These are phyloP conservation scores for Lysandra coridon DNA, from an alignment of 2,888 invertebrate species.

Conservation along the genomic window DNA sequence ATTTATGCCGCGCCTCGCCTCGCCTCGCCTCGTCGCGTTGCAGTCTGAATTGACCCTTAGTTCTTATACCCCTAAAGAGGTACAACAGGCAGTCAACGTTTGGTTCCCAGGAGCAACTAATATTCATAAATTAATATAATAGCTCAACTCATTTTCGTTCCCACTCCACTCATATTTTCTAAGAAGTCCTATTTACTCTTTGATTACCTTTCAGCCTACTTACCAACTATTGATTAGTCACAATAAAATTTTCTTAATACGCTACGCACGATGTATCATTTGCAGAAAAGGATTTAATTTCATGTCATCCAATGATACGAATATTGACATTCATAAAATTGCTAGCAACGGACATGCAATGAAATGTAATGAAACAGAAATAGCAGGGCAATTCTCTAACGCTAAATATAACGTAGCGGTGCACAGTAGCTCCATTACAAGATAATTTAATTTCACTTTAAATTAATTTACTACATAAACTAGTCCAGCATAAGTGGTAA, in stretches of 20 bases:
- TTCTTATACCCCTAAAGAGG: no score
- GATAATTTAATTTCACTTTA: constrained; percentile 19
- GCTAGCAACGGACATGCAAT: constrained; percentile 22
- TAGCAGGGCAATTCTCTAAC: constrained; percentile 19
- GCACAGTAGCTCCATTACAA: background rate
- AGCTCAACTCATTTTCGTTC: background rate
- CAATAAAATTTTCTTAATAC: constrained; percentile 8
- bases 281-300: background rate
- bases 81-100: background rate
- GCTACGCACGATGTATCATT: background rate
- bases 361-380: constrained; percentile 9
- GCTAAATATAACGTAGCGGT: constrained; percentile 20
- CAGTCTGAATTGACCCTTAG: no score
- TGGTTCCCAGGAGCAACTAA: background rate
- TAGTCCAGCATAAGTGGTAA: background rate
- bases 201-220: background rate
- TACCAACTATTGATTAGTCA: constrained; percentile 12
- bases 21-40: no score
- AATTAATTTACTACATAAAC: constrained; percentile 2
- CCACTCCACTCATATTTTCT: background rate
- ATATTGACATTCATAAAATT: constrained; percentile 10
- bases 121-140: background rate
- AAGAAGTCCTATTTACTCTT: background rate
- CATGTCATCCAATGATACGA: constrained; percentile 1
- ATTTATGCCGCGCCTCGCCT: no score